Conservation (phyloP, 2,113 vertebrate species). For the Sinocyclocheilus grahami region DNA sequence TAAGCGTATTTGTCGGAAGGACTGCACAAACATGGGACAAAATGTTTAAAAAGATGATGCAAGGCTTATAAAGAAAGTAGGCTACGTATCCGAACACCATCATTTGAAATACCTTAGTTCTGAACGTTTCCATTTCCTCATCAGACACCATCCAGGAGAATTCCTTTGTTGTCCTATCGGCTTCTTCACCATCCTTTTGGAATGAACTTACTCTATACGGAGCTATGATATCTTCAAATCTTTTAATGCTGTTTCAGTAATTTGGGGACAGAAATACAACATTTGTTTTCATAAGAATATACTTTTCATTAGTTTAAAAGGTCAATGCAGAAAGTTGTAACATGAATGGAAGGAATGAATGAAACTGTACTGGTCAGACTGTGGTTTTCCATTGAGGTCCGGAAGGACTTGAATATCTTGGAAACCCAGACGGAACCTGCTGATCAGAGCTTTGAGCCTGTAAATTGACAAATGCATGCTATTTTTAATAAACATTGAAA, state of each 20-base stretch:
- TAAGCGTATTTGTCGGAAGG: slow-evolving; percentile 88
- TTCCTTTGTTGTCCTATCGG: slow-evolving; percentile 70
- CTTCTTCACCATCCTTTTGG: slow-evolving; percentile 76
- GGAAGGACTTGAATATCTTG: slow-evolving; percentile 89
- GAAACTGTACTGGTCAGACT: slow-evolving; percentile 81
- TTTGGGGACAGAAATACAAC: neutral
- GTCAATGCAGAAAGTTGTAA: neutral
- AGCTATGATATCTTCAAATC: slow-evolving; percentile 87
- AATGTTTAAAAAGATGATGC: neutral
- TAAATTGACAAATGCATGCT: neutral
- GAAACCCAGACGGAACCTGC: slow-evolving; percentile 91
- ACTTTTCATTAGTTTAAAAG: neutral
- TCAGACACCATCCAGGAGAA: slow-evolving; percentile 91
- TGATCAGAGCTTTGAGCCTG: slow-evolving; percentile 87
- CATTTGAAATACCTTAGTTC: slow-evolving; percentile 78
- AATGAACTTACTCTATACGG: slow-evolving; percentile 81
- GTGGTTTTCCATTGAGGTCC: slow-evolving; percentile 88
- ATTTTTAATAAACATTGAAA: neutral
- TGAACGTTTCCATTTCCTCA: slow-evolving; percentile 85
- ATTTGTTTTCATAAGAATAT: neutral
- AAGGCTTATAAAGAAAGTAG: neutral
- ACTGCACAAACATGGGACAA: slow-evolving; percentile 69
- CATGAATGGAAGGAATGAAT: neutral
- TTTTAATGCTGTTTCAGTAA: slow-evolving; percentile 77
- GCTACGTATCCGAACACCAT: neutral